phyloP scores from a whole-genome alignment of 1,140 invertebrate genomes.

The Nomia melanderi region DNA sequence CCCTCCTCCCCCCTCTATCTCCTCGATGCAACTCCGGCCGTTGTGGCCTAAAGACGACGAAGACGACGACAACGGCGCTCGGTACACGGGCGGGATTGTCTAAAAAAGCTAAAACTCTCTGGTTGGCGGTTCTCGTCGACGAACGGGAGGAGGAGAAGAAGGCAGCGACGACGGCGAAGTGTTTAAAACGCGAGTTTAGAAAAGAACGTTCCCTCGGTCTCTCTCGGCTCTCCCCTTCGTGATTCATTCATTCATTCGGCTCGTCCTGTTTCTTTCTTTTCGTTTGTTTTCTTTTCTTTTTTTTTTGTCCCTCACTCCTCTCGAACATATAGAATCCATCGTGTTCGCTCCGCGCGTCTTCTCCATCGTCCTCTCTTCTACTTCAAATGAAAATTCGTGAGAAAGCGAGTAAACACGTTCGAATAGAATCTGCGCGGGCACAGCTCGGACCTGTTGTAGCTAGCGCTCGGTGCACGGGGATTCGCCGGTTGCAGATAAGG shows the following conservation, averaged over 20 bases:
- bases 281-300: not conserved
- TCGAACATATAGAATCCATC: no score
- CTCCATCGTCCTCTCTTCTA: constrained; percentile 49
- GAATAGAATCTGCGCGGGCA: constrained; percentile 75
- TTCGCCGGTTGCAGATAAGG: constrained; percentile 74
- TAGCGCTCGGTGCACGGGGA: constrained; percentile 54
- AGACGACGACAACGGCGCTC: constrained; percentile 16
- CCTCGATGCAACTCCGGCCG: constrained; percentile 22
- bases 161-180: constrained; percentile 6
- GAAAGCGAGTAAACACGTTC: constrained; percentile 76
- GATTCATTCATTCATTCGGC: no score
- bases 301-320: no score
- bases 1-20: not conserved
- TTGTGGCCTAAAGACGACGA: not conserved
- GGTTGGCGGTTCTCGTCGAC: constrained; percentile 19
- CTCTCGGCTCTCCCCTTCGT: no score
- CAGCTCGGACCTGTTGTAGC: constrained; percentile 71
- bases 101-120: constrained; percentile 49
- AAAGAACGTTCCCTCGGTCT: not conserved
- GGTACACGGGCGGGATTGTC: constrained; percentile 57
- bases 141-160: constrained; percentile 20
- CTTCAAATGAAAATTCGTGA: constrained; percentile 78
- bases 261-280: not conserved
- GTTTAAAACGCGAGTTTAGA: not conserved
- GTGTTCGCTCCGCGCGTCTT: no score